Evolutionary conservation across 2,113 vertebrate genomes (phyloP).

Genomic region (Paramormyrops kingsleyae): DNA sequence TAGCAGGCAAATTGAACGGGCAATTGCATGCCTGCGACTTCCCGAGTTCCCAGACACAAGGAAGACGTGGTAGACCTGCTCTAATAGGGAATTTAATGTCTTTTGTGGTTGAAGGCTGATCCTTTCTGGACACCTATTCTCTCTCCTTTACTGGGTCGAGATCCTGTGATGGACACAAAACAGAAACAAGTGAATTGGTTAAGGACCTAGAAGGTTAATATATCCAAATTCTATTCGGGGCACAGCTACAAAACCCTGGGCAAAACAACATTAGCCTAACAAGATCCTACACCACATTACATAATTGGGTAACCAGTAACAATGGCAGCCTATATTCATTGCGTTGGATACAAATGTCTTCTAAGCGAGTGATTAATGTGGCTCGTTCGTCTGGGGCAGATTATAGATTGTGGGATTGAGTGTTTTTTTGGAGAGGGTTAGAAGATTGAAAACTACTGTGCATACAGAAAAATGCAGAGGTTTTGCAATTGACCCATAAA

Average conservation of each 20-base stretch:
- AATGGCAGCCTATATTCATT: background rate
- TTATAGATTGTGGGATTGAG: background rate
- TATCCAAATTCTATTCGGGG: background rate
- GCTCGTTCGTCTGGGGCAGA: background rate
- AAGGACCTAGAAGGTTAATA: background rate
- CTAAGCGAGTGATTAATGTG: background rate
- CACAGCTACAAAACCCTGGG: background rate
- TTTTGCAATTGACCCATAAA: background rate
- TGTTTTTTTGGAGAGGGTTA: background rate
- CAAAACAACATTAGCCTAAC: background rate
- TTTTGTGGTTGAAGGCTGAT: background rate
- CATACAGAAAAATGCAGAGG: background rate
- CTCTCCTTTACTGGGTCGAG: background rate
- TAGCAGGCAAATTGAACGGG: background rate
- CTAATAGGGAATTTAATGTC: background rate
- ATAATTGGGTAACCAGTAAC: background rate
- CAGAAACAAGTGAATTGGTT: background rate
- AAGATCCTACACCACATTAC: background rate
- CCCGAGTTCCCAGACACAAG: background rate
- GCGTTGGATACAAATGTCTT: background rate
- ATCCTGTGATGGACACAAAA: background rate
- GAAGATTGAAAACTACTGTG: background rate
- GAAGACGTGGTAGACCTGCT: background rate
- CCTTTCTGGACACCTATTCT: background rate
- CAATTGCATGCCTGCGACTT: background rate